Evolutionary conservation across 2,797 vertebrate species (phyloP).

Genomic region (Natrix natrix): DNA sequence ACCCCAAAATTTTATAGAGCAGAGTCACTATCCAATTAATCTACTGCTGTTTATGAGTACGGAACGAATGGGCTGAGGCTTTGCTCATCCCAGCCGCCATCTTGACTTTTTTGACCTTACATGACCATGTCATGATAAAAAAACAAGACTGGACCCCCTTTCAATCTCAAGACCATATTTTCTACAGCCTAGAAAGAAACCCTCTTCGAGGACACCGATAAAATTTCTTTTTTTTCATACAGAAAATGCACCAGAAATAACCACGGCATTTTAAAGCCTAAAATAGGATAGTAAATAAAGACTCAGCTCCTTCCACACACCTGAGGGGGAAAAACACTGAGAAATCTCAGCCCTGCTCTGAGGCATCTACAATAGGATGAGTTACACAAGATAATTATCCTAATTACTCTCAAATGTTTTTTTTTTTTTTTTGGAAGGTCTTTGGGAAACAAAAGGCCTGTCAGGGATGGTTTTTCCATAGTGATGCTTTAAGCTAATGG

Average conservation of each 20-base stretch:
- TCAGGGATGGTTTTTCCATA: background rate
- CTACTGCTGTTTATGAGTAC: background rate
- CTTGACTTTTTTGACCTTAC: background rate
- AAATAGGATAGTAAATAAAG: background rate
- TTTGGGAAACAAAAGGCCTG: background rate
- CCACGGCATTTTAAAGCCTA: background rate
- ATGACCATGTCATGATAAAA: background rate
- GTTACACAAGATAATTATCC: background rate
- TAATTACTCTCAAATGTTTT: background rate
- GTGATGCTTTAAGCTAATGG: background rate
- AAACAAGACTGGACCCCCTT: background rate
- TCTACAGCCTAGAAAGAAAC: background rate
- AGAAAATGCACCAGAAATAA: background rate
- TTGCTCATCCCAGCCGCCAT: background rate
- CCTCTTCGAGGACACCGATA: background rate
- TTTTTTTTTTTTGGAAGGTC: accelerated
- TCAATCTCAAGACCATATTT: background rate
- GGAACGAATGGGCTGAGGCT: background rate
- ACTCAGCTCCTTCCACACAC: background rate
- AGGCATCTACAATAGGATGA: background rate
- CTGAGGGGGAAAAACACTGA: background rate
- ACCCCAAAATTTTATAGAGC: background rate
- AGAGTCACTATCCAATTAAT: background rate
- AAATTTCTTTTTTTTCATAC: background rate
- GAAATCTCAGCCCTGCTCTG: background rate